Evolutionary conservation across 2,888 invertebrate species (phyloP), one percentile per base, ranked within the genome.

Genomic region (Rhogogaster chlorosoma): DNA sequence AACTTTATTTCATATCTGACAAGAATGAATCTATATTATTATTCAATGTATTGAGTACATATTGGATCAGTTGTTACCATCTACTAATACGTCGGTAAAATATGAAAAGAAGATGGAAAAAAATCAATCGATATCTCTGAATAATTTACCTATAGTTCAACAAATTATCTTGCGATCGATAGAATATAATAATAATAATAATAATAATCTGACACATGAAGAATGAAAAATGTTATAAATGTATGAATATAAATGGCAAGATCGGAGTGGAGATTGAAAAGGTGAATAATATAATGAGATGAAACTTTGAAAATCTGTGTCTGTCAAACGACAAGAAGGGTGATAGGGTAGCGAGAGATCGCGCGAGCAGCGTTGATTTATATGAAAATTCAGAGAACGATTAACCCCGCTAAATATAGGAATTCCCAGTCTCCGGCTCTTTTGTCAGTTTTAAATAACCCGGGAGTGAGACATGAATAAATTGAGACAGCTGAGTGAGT

Each of bases 311-410:
- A 22, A 61, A 26, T 61, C 26, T 61, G 0, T 32, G 6, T 29
- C 1, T 67, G 32, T 67, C 32, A 32, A 32, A 67, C 22, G 32
- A 67, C 6, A 32, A 67, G 18, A 67, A 15, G 10, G 18, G 32
- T 4, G 64, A 15, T 15, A 32, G 32, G 67, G 7, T 1, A 29
- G 32, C 6, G 38, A 36, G 9, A 71, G 9, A 38, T 38, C 67
- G 32, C 7, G 1, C 42, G 29, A 32, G 29, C 15, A 73, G 9
- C 49, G 77, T 53, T 77, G 77, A 53, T 29, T 77, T 53, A 49
- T 15, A n/a, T 77, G 53, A 53, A 77, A 77, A 77, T 77, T 77
- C 77, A 77, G 53, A 77, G 45, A 77, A 18, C 77, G 77, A 77
- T 77, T 77, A 77, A 18, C 29, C 77, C 45, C 53, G 77, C 32